Conservation (phyloP, 2,888 invertebrate species). For the Hypomecis punctinalis region DNA sequence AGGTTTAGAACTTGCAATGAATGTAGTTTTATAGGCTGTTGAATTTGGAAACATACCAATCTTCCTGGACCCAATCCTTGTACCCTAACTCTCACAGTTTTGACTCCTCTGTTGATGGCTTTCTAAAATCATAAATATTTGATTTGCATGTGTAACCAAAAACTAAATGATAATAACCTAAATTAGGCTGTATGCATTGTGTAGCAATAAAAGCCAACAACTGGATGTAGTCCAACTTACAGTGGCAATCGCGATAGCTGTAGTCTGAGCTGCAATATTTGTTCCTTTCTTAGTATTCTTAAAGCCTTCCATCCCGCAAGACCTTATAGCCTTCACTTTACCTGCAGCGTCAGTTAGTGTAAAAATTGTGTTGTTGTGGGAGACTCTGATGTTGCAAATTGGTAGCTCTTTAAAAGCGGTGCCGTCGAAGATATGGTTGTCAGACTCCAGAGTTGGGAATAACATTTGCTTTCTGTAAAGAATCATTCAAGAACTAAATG, state of each 20-base stretch:
- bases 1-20: conserved; percentile 4
- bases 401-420: conserved; percentile 92
- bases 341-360: conserved; percentile 89
- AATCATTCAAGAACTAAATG: not conserved
- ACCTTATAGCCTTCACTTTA: conserved; percentile 85
- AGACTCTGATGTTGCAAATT: conserved; percentile 92
- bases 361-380: conserved; percentile 95
- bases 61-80: conserved; percentile 95
- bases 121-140: conserved; percentile 82
- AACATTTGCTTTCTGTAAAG: conserved; percentile 86
- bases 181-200: not conserved
- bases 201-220: not conserved
- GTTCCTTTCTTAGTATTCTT: conserved; percentile 98
- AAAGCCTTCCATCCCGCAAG: conserved; percentile 96
- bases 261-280: conserved; percentile 98
- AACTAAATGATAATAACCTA: too few species aligned
- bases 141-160: not conserved
- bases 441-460: conserved; percentile 91
- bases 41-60: conserved; percentile 86
- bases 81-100: conserved; percentile 90
- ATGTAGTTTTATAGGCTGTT: not conserved
- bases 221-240: too few species aligned
- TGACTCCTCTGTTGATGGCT: conserved; percentile 89
- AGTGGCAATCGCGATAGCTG: conserved; percentile 91
- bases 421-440: conserved; percentile 90